phyloP scores from a whole-genome alignment of 2,797 vertebrate species.

The Fundulus diaphanus region DNA sequence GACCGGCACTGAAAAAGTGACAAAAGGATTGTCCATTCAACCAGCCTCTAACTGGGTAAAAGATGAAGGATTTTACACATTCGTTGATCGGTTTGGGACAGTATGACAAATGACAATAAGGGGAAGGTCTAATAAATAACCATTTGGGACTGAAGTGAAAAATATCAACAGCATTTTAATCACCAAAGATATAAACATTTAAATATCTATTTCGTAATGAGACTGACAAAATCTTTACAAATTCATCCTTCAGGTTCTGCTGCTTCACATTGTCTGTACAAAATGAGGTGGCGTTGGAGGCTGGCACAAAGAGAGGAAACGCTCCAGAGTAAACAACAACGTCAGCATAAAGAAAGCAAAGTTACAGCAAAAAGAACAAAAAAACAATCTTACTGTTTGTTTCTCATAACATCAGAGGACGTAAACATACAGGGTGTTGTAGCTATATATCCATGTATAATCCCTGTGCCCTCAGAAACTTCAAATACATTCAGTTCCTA shows the following conservation, averaged over 20 bases:
- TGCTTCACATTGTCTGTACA: constrained; percentile 78
- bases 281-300: constrained; percentile 80
- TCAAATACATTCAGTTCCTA: constrained; percentile 62
- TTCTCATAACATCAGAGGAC: constrained; percentile 56
- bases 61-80: background rate
- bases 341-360: constrained; percentile 70
- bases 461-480: constrained; percentile 47
- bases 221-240: constrained; percentile 86
- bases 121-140: constrained; percentile 36
- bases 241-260: constrained; percentile 75
- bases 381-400: constrained; percentile 51
- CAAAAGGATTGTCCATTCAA: background rate
- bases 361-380: constrained; percentile 66
- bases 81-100: background rate
- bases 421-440: constrained; percentile 34
- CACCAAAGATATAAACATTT: constrained; percentile 86
- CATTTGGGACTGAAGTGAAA: constrained; percentile 80
- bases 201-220: constrained; percentile 78
- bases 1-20: background rate
- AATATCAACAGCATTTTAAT: constrained; percentile 87
- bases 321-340: constrained; percentile 71
- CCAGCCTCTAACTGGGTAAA: background rate
- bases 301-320: constrained; percentile 77
- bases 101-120: background rate
- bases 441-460: constrained; percentile 28